These are phyloP conservation scores for Alligator mississippiensis DNA, from an alignment of 2,113 vertebrate species.

Conservation along the genomic window DNA sequence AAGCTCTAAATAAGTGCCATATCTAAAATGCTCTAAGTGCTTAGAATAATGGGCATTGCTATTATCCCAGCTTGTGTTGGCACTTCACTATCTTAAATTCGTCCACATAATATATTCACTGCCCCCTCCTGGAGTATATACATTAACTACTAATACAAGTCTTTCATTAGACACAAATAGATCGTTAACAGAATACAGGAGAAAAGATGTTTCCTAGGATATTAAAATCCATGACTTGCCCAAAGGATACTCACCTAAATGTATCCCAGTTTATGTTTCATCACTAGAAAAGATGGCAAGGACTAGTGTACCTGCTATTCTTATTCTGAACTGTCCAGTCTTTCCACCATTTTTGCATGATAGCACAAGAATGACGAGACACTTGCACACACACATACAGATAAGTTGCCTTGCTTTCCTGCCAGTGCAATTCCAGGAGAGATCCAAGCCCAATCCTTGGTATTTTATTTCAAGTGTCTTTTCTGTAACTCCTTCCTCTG, in stretches of 20 bases:
- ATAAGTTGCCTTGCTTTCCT: not conserved
- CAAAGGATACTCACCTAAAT: not conserved
- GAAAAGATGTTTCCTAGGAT: not conserved
- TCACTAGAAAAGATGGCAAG: fast-evolving
- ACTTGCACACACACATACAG: not conserved
- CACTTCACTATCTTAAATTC: not conserved
- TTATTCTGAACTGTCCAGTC: fast-evolving
- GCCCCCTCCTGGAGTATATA: not conserved
- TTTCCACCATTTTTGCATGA: not conserved
- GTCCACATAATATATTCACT: not conserved
- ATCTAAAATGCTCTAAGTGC: not conserved
- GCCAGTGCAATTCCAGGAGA: not conserved
- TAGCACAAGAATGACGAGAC: fast-evolving
- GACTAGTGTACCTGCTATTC: not conserved
- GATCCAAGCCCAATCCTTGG: not conserved
- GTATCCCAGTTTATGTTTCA: not conserved
- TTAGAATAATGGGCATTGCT: not conserved
- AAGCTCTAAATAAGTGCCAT: not conserved
- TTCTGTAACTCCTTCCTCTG: conserved; percentile 59
- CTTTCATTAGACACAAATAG: fast-evolving
- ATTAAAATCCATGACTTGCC: not conserved
- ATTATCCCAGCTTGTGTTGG: not conserved
- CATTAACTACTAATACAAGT: not conserved
- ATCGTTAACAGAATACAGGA: not conserved
- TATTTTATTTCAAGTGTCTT: conserved; percentile 57